Percentiles rank a stretch among this genome's conserved stretches.
Conservation (phyloP, 2,888 invertebrate species). For the Euzetes globulus region DNA sequence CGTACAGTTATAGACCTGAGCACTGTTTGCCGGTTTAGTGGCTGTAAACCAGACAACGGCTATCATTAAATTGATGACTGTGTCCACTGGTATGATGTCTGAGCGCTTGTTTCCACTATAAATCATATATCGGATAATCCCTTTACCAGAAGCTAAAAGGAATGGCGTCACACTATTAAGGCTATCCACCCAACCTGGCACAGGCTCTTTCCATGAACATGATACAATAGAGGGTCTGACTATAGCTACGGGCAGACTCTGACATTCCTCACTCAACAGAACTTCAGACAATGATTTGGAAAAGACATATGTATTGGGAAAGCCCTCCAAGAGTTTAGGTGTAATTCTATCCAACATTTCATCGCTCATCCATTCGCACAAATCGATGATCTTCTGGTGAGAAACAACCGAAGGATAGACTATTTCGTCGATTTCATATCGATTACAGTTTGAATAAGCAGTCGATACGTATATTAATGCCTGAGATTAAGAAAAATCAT, state of each 20-base stretch:
- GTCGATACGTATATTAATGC: slow-evolving; percentile 66
- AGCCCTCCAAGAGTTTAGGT: slow-evolving; percentile 52
- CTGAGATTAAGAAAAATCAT: slow-evolving; percentile 21
- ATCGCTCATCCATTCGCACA: slow-evolving; percentile 38
- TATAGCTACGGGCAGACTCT: slow-evolving; percentile 66
- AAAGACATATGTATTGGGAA: slow-evolving; percentile 86
- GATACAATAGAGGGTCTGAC: slow-evolving; percentile 82
- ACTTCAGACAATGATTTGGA: slow-evolving; percentile 81
- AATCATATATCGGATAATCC: too few relatives aligned
- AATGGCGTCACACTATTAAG: slow-evolving; percentile 77
- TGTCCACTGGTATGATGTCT: too few relatives aligned
- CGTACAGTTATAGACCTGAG: too few relatives aligned
- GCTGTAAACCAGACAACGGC: too few relatives aligned
- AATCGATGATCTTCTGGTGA: slow-evolving; percentile 39
- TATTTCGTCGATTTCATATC: slow-evolving; percentile 48
- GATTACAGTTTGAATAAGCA: slow-evolving; percentile 58
- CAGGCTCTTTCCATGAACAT: slow-evolving; percentile 59
- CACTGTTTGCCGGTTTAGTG: too few relatives aligned
- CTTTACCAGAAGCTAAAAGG: too few relatives aligned
- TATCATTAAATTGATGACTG: too few relatives aligned
- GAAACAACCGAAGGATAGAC: slow-evolving; percentile 49
- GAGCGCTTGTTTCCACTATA: too few relatives aligned
- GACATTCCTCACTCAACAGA: slow-evolving; percentile 64
- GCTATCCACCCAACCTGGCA: slow-evolving; percentile 72
- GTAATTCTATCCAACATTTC: slow-evolving; percentile 33